Evolutionary conservation across 2,888 invertebrate genomes (phyloP), one percentile per base, ranked within the genome.

Genomic region (Drosophila anomelani): DNA sequence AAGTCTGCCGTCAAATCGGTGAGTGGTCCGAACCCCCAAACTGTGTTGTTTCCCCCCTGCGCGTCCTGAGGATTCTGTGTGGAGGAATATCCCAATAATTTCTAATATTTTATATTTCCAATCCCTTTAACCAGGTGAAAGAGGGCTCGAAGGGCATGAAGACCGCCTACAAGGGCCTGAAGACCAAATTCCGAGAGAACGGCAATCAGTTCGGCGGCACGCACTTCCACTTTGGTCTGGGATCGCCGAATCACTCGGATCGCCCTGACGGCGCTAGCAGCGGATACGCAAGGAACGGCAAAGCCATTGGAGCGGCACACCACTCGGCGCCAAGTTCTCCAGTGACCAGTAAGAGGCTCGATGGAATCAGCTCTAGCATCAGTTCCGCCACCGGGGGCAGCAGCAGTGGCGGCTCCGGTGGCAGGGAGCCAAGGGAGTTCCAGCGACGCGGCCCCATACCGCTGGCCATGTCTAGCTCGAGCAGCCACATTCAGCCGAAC

Each of bases 1-100:
- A 97, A 97, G 94, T 96, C 96, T 93, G 98, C 98, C 90, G 97
- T 98, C 71, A 97, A 97, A 95, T 96, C 97, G 94, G 98, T 98
- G 95, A 97, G 96, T 96, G 92, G 91, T 79, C 29, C 10, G 59
- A 79, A 68, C 53, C 47, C 63, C 41, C 13, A 29, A 46, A 23
- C 20, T 36, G 46, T 39, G 57, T 60, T 43, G 32, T 34, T 23
- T 15, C 9, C 15, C 15, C 36, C 17, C 32, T 34, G 17, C 34
- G 44, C 44, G 34, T 60, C 12, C 10, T 51, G 38, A 17, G 15
- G n/a, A 60, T 29, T 26, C 7, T 32, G n/a, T 56, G 7, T 17
- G 3, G 3, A 32, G 7, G 10, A 29, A 20, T 2, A 20, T 15
- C 1, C 7, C 12, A n/a, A 9, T 32, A 29, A 39, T 36, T 15